Evolutionary conservation across 2,797 vertebrate genomes (phyloP), one percentile per base, ranked within the genome.

Genomic region (Acanthiza pusilla): DNA sequence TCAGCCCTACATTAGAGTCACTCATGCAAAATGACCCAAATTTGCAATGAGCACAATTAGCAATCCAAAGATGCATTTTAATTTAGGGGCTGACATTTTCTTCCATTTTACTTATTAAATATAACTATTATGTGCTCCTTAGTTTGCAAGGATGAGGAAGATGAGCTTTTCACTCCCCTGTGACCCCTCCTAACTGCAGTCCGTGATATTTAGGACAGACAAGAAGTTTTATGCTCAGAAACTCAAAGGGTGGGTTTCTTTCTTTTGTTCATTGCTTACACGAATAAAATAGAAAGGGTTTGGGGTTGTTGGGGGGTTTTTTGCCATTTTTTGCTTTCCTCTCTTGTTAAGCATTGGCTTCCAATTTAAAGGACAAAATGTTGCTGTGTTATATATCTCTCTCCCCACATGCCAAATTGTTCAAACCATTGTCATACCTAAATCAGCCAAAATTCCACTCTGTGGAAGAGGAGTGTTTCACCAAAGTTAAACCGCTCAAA

Each of bases 21-120:
- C 92, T 98, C 98, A 98, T 96, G 98, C 97, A 98, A 97, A 98
- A 98, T 98, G 98, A 98, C 98, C 98, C 97, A 98, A 95, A 98
- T 98, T 96, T 97, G 91, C 97, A 96, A 88, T 72, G 93, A 97
- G 88, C 95, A 76, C 96, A 98, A 98, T 98, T 98, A 98, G 97
- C 94, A 97, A 95, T 63, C 92, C 97, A 92, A 96, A 97, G 91
- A 97, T 96, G 97, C 93, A 96, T 97, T 97, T 97, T 98, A 98
- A 98, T 97, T 97, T 96, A 89, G 88, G 53, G 73, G 26, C 61
- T 95, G 94, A 78, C 92, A 93, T 97, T 96, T 97, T 77, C 91
- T 89, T 96, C 67, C 53, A 6, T 94, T 97, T 97, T 91, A 81
- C 91, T 96, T 97, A 97, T 97, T 97, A 95, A 97, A 95, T 96